phyloP scores from a whole-genome alignment of 1,140 invertebrate species.

The Aphelinus atriplicis region DNA sequence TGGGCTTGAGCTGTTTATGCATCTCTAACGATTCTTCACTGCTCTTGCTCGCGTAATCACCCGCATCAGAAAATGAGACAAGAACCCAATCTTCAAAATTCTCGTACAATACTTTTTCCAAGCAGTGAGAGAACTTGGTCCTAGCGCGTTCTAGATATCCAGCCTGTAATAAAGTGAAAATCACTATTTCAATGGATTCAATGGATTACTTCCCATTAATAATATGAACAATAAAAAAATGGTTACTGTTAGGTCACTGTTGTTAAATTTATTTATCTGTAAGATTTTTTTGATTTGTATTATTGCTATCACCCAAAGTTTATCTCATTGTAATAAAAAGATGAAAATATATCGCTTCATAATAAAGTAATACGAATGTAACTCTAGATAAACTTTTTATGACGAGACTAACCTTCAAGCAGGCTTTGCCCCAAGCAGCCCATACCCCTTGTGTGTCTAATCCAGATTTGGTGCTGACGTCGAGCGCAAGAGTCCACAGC shows the following conservation, averaged over 20 bases:
- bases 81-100: constrained; percentile 57
- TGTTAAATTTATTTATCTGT: too few relatives aligned
- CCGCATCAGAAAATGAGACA: constrained; percentile 46
- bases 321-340: neutral
- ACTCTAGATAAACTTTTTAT: too few relatives aligned
- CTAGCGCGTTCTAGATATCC: constrained; percentile 80
- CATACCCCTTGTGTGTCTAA: constrained; percentile 80
- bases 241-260: neutral
- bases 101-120: constrained; percentile 62
- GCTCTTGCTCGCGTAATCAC: constrained; percentile 29
- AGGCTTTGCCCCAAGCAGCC: constrained; percentile 87
- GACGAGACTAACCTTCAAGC: constrained; percentile 70
- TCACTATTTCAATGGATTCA: too few relatives aligned
- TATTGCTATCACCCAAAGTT: too few relatives aligned
- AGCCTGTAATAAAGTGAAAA: constrained; percentile 10
- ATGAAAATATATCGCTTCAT: neutral
- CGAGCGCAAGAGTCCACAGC: constrained; percentile 84
- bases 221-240: neutral
- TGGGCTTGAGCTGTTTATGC: constrained; percentile 41
- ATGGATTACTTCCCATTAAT: too few relatives aligned
- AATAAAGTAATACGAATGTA: too few relatives aligned
- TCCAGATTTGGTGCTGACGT: constrained; percentile 87
- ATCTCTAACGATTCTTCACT: constrained; percentile 42
- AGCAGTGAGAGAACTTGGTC: constrained; percentile 69
- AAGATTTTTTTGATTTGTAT: too few relatives aligned